Conservation (phyloP, 2,888 invertebrate genomes). For the Drosophila dives region DNA sequence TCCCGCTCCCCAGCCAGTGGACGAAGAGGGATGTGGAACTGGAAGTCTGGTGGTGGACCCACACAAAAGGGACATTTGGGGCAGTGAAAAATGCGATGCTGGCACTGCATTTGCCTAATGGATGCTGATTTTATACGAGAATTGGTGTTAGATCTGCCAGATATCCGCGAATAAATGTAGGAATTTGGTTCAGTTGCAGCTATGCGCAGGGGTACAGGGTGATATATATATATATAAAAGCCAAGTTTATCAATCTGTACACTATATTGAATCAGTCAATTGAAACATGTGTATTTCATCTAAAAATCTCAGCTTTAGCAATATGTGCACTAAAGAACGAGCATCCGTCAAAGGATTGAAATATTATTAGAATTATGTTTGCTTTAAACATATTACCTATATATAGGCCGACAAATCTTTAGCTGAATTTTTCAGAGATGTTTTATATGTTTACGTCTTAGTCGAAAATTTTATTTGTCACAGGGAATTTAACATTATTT, state of each 20-base stretch:
- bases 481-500: neutral
- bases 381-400: neutral
- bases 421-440: neutral
- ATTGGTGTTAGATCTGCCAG: conserved; percentile 60
- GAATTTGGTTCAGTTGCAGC: conserved; percentile 8
- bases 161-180: conserved; percentile 27
- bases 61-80: conserved; percentile 57
- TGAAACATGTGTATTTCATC: neutral
- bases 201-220: neutral
- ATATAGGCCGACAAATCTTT: neutral
- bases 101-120: conserved; percentile 70
- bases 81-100: conserved; percentile 69
- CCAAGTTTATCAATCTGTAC: neutral
- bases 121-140: conserved; percentile 38
- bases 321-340: neutral
- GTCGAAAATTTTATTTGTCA: neutral
- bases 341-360: no score
- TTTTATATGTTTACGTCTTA: neutral
- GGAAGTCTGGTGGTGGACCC: conserved; percentile 10
- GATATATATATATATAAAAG: conserved; percentile 10
- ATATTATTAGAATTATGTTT: neutral
- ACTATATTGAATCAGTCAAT: neutral
- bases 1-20: conserved; percentile 12
- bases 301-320: neutral
- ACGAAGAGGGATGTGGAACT: neutral